These are phyloP conservation scores for Stenoptilia bipunctidactyla DNA, from an alignment of 2,888 invertebrate genomes.

Conservation along the genomic window DNA sequence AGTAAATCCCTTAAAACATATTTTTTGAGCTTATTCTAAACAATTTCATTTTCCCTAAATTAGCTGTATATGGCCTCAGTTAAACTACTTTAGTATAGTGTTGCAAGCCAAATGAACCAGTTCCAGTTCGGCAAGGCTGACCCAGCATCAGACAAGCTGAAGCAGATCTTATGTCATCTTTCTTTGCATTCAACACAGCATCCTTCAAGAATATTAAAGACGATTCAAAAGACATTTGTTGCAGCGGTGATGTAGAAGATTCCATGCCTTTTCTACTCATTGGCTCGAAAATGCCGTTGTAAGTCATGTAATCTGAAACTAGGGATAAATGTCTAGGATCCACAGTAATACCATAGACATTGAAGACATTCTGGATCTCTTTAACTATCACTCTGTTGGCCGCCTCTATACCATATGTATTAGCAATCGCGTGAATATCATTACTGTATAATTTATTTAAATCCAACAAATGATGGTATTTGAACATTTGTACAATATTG, in stretches of 20 bases:
- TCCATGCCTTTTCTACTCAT: constrained; percentile 93
- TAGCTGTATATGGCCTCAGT: no score
- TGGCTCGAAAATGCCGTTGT: constrained; percentile 89
- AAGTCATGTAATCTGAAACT: constrained; percentile 98
- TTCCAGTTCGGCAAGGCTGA: constrained; percentile 84
- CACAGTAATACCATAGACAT: constrained; percentile 96
- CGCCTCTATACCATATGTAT: constrained; percentile 96
- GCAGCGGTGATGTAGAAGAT: constrained; percentile 91
- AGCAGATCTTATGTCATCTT: constrained; percentile 84
- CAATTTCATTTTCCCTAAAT: no score
- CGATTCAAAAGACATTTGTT: constrained; percentile 98
- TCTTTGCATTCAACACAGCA: constrained; percentile 78
- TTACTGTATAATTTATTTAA: constrained; percentile 90
- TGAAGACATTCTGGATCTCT: constrained; percentile 97
- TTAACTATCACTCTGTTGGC: constrained; percentile 91
- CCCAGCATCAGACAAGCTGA: constrained; percentile 91
- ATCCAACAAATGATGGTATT: constrained; percentile 82
- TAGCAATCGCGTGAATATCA: constrained; percentile 91
- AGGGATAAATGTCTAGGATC: constrained; percentile 93
- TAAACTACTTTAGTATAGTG: constrained; percentile 30
- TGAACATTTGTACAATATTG: constrained; percentile 91
- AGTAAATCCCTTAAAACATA: no score
- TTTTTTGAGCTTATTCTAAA: no score
- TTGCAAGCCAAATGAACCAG: constrained; percentile 77
- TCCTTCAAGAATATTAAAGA: constrained; percentile 87